Evolutionary conservation across 2,888 invertebrate genomes (phyloP), one percentile per base, ranked within the genome.

Genomic region (Patella caerulea): DNA sequence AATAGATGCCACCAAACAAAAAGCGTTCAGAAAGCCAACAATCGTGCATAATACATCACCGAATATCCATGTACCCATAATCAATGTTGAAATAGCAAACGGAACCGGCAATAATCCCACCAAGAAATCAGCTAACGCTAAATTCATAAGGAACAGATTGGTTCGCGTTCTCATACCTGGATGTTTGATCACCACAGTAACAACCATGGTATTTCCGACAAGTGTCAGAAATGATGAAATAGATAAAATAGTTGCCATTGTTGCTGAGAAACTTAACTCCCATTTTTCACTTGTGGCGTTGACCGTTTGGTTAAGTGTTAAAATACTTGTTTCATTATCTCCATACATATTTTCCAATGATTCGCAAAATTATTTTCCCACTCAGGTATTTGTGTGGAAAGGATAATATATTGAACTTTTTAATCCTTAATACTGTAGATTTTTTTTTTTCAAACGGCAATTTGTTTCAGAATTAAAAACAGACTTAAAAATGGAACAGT

Each of bases 101-200:
- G 93, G 92, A 86, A 92, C 91, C 24, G 91, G 87, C 19, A 92
- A 79, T 11, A 91, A 78, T 0, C 92, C 92, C 5, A 90, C 90
- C 70, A 92, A 80, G 29, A 92, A 89, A 83, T 93, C 92, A 0
- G 92, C 92, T 12, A 92, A 86, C 0, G 92, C 92, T 75, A 93
- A 84, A 83, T 91, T 92, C 12, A 91, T 91, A 59, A 93, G 88
- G 80, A 92, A 92, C 84, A 92, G 88, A 83, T 93, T 92, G 34
- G 92, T 92, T 24, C 92, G 85, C 3, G 92, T 92, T 72, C 91
- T 87, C 92, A 92, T 92, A 11, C 91, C 91, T 53, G 90, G 84
- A 84, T 92, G 92, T 3, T 90, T 84, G 17, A 87, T 82, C 15
- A 92, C 91, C 24, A 92, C 92, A 11, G 90, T 79, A 19, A 92